Conservation (phyloP, 2,797 vertebrate species). For the Acanthopagrus latus region DNA sequence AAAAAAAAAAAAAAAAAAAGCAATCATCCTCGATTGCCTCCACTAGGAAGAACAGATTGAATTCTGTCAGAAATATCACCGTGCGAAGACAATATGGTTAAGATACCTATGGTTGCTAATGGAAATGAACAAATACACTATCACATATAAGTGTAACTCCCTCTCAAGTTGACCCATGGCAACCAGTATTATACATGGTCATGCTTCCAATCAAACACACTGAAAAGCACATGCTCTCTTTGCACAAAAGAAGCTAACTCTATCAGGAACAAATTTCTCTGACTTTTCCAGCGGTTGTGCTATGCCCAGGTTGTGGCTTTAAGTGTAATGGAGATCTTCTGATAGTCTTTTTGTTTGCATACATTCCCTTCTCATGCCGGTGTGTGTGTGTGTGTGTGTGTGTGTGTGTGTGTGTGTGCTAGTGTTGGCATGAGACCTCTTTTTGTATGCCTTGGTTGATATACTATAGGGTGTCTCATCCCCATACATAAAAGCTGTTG, state of each 20-base stretch:
- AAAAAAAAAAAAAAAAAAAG: conserved; percentile 47
- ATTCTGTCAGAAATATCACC: conserved; percentile 37
- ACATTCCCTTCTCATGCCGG: background rate
- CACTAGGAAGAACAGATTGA: conserved; percentile 18
- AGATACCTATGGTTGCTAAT: conserved; percentile 18
- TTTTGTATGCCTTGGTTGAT: conserved; percentile 1
- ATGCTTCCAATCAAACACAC: conserved; percentile 12
- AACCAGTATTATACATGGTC: background rate
- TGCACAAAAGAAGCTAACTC: conserved; percentile 10
- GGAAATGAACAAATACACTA: conserved; percentile 5
- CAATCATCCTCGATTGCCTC: conserved; percentile 12
- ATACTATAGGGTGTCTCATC: background rate
- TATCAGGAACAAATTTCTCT: conserved; percentile 15
- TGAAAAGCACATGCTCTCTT: conserved; percentile 4
- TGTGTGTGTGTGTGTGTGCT: too few species aligned
- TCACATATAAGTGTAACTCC: background rate
- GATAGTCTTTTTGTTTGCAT: conserved; percentile 13
- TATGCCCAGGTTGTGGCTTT: conserved; percentile 2
- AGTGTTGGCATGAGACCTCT: too few species aligned
- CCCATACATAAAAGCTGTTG: background rate
- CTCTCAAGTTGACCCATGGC: conserved; percentile 10
- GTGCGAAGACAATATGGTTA: conserved; percentile 29
- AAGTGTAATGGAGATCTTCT: conserved; percentile 14
- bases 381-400: too few species aligned
- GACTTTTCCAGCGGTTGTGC: conserved; percentile 20